Evolutionary conservation across 2,113 vertebrate species (phyloP).

Genomic region (Carettochelys insculpta): DNA sequence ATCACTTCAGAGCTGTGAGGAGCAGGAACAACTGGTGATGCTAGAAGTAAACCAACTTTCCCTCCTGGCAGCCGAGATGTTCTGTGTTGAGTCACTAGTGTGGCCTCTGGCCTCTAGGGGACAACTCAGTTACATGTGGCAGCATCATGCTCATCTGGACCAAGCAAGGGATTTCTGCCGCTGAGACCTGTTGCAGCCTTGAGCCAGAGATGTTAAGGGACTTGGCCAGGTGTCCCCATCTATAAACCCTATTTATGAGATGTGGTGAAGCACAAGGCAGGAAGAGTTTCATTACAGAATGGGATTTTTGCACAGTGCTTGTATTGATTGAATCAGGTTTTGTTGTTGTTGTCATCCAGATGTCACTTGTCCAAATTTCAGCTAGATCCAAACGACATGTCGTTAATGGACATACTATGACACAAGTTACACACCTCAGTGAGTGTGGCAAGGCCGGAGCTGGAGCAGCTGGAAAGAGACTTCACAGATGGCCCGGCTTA

Average conservation of each 20-base stretch:
- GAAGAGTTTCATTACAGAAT: accelerated
- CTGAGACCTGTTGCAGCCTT: neutral
- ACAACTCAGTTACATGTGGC: neutral
- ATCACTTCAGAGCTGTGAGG: neutral
- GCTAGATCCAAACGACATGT: neutral
- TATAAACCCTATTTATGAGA: accelerated
- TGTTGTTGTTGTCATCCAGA: neutral
- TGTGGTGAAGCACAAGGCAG: neutral
- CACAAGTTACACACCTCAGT: neutral
- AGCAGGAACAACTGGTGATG: neutral
- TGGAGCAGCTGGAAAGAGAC: neutral
- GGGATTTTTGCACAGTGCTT: accelerated
- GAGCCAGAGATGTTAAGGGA: neutral
- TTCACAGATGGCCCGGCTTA: neutral
- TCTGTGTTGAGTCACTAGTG: neutral
- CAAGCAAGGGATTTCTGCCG: neutral
- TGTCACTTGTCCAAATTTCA: accelerated
- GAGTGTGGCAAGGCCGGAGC: neutral
- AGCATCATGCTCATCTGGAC: neutral
- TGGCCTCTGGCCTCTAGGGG: neutral
- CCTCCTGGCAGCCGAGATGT: neutral
- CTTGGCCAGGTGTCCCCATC: neutral
- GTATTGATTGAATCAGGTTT: neutral
- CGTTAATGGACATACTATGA: neutral
- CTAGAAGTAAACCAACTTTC: neutral